phyloP scores from a whole-genome alignment of 2,888 invertebrate genomes.

The Camponotus fellah region DNA sequence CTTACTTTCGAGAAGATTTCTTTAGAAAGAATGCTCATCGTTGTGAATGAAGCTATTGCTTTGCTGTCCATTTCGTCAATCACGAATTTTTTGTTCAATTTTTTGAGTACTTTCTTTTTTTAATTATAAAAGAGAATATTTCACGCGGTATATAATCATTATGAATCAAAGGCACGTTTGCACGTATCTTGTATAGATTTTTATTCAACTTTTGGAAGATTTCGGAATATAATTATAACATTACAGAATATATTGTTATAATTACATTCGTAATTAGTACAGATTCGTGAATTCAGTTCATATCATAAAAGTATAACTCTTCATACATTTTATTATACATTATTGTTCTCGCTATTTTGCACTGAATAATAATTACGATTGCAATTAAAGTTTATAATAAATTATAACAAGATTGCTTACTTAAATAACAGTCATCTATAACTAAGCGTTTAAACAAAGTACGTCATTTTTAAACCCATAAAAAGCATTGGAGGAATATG shows the following conservation, averaged over 20 bases:
- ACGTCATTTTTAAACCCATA: slow-evolving; percentile 19
- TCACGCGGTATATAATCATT: neutral
- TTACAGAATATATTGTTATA: slow-evolving; percentile 41
- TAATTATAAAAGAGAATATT: slow-evolving; percentile 11
- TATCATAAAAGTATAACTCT: slow-evolving; percentile 9
- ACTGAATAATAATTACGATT: slow-evolving; percentile 11
- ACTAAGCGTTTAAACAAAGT: slow-evolving; percentile 25
- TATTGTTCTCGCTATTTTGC: slow-evolving; percentile 6
- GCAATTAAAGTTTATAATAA: slow-evolving; percentile 9
- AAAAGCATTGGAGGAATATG: slow-evolving; percentile 25
- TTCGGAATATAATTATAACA: slow-evolving; percentile 57
- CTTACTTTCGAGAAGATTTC: slow-evolving; percentile 37
- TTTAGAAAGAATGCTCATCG: slow-evolving; percentile 20
- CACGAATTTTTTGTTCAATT: neutral
- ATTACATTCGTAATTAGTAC: slow-evolving; percentile 45
- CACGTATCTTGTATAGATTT: slow-evolving; percentile 51
- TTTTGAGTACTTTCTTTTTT: slow-evolving; percentile 19
- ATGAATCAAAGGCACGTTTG: neutral
- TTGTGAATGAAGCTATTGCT: slow-evolving; percentile 14
- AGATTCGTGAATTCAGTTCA: slow-evolving; percentile 30
- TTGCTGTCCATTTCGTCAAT: slow-evolving; percentile 23
- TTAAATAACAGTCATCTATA: slow-evolving; percentile 10
- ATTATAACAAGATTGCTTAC: neutral
- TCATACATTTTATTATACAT: slow-evolving; percentile 15
- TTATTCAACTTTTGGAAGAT: slow-evolving; percentile 59